phyloP scores from a whole-genome alignment of 2,888 invertebrate genomes.

The Philopedon plagiatum region DNA sequence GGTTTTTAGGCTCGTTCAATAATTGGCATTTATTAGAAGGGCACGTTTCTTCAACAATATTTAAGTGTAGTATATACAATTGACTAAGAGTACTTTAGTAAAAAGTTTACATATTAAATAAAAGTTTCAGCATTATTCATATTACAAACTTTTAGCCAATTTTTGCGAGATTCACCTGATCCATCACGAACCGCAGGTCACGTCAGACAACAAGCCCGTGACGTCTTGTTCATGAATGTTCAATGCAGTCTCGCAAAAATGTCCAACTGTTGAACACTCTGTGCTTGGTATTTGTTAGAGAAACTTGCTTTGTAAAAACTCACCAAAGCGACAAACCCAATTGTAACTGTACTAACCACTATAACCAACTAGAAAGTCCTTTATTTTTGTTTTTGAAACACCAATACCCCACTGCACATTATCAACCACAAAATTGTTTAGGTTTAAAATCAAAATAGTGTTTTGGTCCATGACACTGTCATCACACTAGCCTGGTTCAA shows the following conservation, averaged over 20 bases:
- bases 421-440: conserved; percentile 19
- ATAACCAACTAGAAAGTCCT: conserved; percentile 11
- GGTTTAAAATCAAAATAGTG: conserved; percentile 11
- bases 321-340: conserved; percentile 26
- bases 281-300: background rate
- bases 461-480: conserved; percentile 49
- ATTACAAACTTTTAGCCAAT: too few species aligned
- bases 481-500: conserved; percentile 49
- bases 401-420: conserved; percentile 38
- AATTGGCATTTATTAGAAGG: background rate
- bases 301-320: conserved; percentile 20
- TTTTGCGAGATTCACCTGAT: too few species aligned
- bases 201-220: too few species aligned
- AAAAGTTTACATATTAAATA: too few species aligned
- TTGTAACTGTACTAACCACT: conserved; percentile 23
- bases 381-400: conserved; percentile 31
- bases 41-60: background rate
- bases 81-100: too few species aligned
- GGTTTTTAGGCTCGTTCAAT: background rate
- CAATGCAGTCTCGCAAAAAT: too few species aligned
- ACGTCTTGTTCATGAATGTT: too few species aligned
- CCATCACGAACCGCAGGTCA: too few species aligned
- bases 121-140: background rate
- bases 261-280: background rate
- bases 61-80: too few species aligned